Evolutionary conservation across 2,113 vertebrate species (phyloP), one percentile per base, ranked within the genome.

Genomic region (Atractosteus spatula): DNA sequence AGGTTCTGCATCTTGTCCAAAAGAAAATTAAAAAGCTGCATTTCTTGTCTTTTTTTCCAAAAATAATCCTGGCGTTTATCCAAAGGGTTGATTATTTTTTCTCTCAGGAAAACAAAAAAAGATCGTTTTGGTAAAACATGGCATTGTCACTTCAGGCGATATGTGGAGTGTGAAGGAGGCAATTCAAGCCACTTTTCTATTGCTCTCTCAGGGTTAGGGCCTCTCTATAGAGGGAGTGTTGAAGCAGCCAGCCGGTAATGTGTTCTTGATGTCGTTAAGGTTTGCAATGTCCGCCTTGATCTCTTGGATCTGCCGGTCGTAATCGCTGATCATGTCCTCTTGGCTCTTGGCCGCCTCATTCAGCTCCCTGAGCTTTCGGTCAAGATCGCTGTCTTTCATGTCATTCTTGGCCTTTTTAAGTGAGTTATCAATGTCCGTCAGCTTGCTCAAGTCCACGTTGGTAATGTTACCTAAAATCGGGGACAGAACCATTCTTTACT

Each of bases 191-290:
- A 51, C 47, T 10, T 51, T 51, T 51, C 47, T 51, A 10, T 51
- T 10, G 47, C 47, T 51, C 47, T 51, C 47, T 11, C 10, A 47
- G 71, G 66, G 76, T 76, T 90, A 93, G 51, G 96, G 94, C 76
- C 87, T 93, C 84, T 99, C 97, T 56, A 99, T 93, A 75, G 94
- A 95, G 13, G 95, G 93, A 76, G 95, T 98, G 88, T 99, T 99
- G 81, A 96, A 99, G 88, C 97, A 99, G 86, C 96, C 97, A 0
- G 92, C 86, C 0, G 97, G 97, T 81, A 99, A 86, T 66, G 96
- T 96, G 80, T 93, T 95, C 91, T 90, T 96, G 92, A 99, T 98
- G 88, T 99, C 97, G 7, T 96, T 94, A 68, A 99, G 92, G 85
- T 98, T 99, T 81, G 51, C 84, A 78, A 99, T 98, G 91, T 99